Base-by-base conservation (phyloP, 2,888 invertebrate species). In the Xylocampa areola region DNA sequence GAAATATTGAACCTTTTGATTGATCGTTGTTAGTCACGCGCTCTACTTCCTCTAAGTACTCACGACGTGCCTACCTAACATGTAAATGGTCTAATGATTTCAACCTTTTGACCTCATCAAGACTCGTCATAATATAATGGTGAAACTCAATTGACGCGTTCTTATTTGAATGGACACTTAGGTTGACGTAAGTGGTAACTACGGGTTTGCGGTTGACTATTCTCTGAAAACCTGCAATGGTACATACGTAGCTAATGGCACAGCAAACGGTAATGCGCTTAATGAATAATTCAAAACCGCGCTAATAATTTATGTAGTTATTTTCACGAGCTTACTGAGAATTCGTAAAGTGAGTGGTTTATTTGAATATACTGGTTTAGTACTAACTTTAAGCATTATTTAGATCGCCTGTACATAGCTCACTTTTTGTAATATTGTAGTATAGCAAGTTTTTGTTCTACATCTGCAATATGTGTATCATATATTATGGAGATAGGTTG, bases 241-340 rank as follows among this genome's bases (percentile, higher is more conserved):
- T 77, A 68, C 68, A 73, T 72, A 68, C 68, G 73, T 72, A 79
- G 73, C 37, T 80, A 73, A 64, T 61, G 45, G 68, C 68, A 75
- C 61, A 76, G 71, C 66, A 76, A 85, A 81, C 78, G 66, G 78
- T 81, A 81, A 80, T 81, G 74, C 76, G 73, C 66, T 79, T 55
- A 58, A 84, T 86, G 78, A 88, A 86, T 86, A 82, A 86, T 87
- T 83, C 80, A 84, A 73, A 75, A 74, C 69, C 66, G 68, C 69
- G 64, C 50, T 65, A 65, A 66, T 65, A 66, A 59, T 60, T 72
- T 69, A 67, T 59, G 68, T 69, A 50, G 33, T 74, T 64, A 71
- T 75, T 71, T 76, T 73, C 60, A 59, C 48, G 70, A 68, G 70
- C 69, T 73, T 73, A 68, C 55, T 68, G 63, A 68, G 73, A 76